Evolutionary conservation across 2,888 invertebrate genomes (phyloP).

Genomic region (Altica lythri): DNA sequence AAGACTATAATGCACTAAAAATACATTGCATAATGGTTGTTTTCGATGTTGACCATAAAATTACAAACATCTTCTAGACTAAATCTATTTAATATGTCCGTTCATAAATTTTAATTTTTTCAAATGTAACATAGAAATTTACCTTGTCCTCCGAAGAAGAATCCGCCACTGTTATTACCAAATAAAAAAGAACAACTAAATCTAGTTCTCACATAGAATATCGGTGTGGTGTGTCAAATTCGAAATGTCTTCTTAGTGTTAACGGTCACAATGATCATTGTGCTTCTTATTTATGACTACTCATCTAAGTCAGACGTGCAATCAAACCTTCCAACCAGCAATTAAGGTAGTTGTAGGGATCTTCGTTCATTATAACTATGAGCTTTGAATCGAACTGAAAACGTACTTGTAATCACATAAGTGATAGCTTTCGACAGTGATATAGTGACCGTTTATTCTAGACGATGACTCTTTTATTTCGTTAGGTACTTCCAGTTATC

Average conservation of each 20-base stretch:
- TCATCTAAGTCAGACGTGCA: constrained; percentile 46
- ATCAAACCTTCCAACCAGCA: constrained; percentile 46
- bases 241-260: constrained; percentile 38
- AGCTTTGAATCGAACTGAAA: constrained; percentile 28
- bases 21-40: no score
- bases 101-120: no score
- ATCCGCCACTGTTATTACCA: no score
- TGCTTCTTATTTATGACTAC: constrained; percentile 50
- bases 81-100: no score
- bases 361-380: constrained; percentile 29
- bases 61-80: no score
- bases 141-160: no score
- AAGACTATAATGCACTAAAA: no score
- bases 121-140: no score
- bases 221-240: no score
- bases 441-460: constrained; percentile 24
- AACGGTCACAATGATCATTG: constrained; percentile 47
- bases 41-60: no score
- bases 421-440: constrained; percentile 24
- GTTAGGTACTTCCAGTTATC: neutral
- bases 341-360: constrained; percentile 43
- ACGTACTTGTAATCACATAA: constrained; percentile 27
- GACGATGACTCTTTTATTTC: constrained; percentile 21
- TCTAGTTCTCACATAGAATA: no score
- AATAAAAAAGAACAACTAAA: no score